These are phyloP conservation scores for Turritopsis dohrnii DNA, from an alignment of 30 jellyfish, hydroid and myxozoan genomes.

Conservation along the genomic window DNA sequence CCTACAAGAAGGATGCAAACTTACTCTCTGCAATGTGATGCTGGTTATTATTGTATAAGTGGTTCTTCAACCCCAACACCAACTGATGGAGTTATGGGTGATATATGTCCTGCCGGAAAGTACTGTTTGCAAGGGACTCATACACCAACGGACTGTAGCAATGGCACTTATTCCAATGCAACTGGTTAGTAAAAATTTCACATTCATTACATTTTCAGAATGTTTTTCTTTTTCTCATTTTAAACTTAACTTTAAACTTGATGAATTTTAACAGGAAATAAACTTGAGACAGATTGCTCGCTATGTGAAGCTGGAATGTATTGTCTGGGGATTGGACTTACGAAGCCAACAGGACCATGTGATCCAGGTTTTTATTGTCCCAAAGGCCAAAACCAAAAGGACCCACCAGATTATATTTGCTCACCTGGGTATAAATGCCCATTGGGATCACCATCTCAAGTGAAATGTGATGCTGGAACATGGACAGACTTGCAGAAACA, in stretches of 20 bases:
- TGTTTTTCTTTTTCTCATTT: not conserved
- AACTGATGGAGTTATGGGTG: slow-evolving; percentile 52
- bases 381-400: slow-evolving; percentile 60
- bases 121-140: slow-evolving; percentile 67
- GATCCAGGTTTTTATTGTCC: slow-evolving; percentile 88
- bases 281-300: slow-evolving; percentile 45
- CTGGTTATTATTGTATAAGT: slow-evolving; percentile 63
- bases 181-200: slow-evolving; percentile 48
- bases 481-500: slow-evolving; percentile 61
- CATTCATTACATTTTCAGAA: not conserved
- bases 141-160: slow-evolving; percentile 68
- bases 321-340: slow-evolving; percentile 73
- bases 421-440: slow-evolving; percentile 74
- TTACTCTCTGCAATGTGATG: slow-evolving; percentile 49
- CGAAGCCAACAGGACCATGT: slow-evolving; percentile 77
- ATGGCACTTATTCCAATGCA: slow-evolving; percentile 72
- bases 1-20: slow-evolving; percentile 63
- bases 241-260: not conserved
- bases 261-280: slow-evolving; percentile 49
- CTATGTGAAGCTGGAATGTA: slow-evolving; percentile 66
- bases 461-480: slow-evolving; percentile 69
- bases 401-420: slow-evolving; percentile 45
- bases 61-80: slow-evolving; percentile 85
- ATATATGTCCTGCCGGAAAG: slow-evolving; percentile 79
- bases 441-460: slow-evolving; percentile 64